Evolutionary conservation across 2,888 invertebrate species (phyloP).

Genomic region (Eupeodes luniger): DNA sequence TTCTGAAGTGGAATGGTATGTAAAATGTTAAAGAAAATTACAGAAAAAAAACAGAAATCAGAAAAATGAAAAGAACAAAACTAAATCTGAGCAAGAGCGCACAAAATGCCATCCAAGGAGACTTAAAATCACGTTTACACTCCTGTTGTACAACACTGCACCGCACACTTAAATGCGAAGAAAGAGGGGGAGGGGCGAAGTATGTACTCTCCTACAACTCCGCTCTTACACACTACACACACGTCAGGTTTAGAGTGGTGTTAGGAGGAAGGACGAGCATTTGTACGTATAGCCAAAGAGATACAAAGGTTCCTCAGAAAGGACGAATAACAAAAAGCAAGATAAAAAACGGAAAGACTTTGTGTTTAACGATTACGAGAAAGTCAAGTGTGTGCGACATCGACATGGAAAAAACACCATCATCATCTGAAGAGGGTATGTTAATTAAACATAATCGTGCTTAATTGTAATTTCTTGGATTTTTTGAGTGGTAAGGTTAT

Average conservation of each 20-base stretch:
- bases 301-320: conserved; percentile 32
- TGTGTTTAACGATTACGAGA: conserved; percentile 34
- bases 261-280: neutral
- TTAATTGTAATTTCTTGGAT: conserved; percentile 73
- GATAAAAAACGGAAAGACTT: conserved; percentile 1
- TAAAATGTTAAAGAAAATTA: conserved; percentile 25
- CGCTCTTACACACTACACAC: too few species aligned
- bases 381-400: conserved; percentile 46
- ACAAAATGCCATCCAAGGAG: conserved; percentile 33
- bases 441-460: conserved; percentile 73
- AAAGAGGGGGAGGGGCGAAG: too few species aligned
- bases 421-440: conserved; percentile 44
- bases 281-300: conserved; percentile 30
- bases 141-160: neutral
- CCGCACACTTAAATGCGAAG: neutral
- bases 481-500: conserved; percentile 58
- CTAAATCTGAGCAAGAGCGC: conserved; percentile 52
- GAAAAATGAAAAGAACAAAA: conserved; percentile 19
- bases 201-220: neutral
- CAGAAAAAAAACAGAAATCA: neutral
- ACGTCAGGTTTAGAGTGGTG: neutral
- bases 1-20: conserved; percentile 4
- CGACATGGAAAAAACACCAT: conserved; percentile 50
- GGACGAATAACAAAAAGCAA: neutral
- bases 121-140: conserved; percentile 50